phyloP scores from a whole-genome alignment of 2,888 invertebrate genomes.

The Gastrophysa polygoni region DNA sequence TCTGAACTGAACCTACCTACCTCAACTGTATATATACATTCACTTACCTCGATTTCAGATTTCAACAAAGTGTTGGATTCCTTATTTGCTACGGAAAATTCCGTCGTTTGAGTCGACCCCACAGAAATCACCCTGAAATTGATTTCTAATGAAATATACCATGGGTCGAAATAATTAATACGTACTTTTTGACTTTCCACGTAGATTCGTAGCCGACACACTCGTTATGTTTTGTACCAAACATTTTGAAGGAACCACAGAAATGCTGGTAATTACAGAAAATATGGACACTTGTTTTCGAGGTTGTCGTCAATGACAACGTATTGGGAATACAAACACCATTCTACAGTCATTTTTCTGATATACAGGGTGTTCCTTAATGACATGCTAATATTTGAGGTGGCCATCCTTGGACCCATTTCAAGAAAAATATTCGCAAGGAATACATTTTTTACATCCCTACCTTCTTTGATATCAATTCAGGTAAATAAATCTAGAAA shows the following conservation, averaged over 20 bases:
- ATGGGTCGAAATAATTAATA: constrained; percentile 3
- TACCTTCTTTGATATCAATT: no score
- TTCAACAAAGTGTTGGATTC: constrained; percentile 49
- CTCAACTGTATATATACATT: no score
- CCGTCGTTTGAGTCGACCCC: constrained; percentile 49
- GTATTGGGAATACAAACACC: no score
- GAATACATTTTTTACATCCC: no score
- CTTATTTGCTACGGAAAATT: constrained; percentile 45
- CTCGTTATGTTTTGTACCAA: constrained; percentile 57
- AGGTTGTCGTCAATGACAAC: neutral
- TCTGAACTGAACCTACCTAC: no score
- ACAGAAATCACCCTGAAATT: constrained; percentile 46
- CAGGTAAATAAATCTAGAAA: no score
- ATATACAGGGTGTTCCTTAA: no score
- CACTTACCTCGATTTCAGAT: constrained; percentile 45
- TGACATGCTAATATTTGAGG: no score
- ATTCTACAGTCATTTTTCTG: no score
- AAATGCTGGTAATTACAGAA: no score
- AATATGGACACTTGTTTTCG: neutral
- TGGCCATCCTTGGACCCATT: no score
- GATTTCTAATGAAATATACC: neutral
- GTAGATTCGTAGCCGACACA: constrained; percentile 61
- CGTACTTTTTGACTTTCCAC: constrained; percentile 56
- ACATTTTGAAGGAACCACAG: constrained; percentile 52
- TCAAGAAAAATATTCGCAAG: no score